Percentiles rank a stretch among this genome's conserved stretches.
Evolutionary conservation across 1,140 invertebrate genomes (phyloP).

Genomic region (Drosophila biarmipes): DNA sequence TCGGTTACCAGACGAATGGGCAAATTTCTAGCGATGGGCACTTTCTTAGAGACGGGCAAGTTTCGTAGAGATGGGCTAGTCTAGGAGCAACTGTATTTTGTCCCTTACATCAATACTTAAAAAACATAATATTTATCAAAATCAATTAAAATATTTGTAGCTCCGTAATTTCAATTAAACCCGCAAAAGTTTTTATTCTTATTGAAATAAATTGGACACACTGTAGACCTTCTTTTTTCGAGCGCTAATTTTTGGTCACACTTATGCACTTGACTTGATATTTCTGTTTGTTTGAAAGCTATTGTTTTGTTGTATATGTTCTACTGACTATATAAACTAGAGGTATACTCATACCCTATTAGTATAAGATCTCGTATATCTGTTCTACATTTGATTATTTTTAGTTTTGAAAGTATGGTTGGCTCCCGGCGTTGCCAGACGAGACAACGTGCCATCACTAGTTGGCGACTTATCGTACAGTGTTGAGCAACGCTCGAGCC

Average conservation of each 20-base stretch:
- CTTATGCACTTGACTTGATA: too few relatives aligned
- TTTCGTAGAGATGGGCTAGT: not conserved
- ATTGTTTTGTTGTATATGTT: too few relatives aligned
- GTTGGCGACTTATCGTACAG: not conserved
- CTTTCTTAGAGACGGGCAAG: not conserved
- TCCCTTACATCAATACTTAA: too few relatives aligned
- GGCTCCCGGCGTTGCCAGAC: not conserved
- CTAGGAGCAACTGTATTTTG: not conserved
- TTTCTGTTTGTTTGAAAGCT: too few relatives aligned
- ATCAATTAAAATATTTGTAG: not conserved
- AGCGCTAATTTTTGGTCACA: not conserved
- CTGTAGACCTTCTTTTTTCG: too few relatives aligned
- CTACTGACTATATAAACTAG: too few relatives aligned
- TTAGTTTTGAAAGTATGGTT: not conserved
- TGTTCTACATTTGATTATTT: not conserved
- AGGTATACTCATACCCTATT: too few relatives aligned
- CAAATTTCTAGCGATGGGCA: conserved; percentile 4
- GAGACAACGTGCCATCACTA: not conserved
- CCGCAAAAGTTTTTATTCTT: too few relatives aligned
- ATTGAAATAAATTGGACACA: not conserved
- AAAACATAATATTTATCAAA: too few relatives aligned
- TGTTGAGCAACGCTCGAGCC: conserved; percentile 4
- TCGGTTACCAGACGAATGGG: conserved; percentile 2
- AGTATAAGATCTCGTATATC: not conserved
- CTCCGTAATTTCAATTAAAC: too few relatives aligned